Conservation (phyloP, 2,797 vertebrate genomes). For the Onychomys arenicola region DNA sequence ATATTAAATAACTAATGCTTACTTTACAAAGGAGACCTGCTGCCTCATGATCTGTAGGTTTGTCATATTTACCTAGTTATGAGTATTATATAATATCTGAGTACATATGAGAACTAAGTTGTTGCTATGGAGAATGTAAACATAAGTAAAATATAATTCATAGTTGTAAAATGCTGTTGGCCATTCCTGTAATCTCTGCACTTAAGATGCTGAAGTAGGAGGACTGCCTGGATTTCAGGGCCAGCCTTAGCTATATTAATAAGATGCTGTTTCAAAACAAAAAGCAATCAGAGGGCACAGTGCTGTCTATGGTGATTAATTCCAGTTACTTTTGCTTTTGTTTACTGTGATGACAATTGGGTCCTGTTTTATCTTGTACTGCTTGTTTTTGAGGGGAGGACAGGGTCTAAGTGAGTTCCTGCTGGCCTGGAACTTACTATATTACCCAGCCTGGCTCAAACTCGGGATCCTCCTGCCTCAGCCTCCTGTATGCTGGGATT, state of each 20-base stretch:
- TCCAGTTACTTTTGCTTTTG: neutral
- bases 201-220: neutral
- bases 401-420: neutral
- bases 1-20: conserved; percentile 44
- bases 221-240: neutral
- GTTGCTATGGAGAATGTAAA: neutral
- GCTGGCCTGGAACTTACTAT: neutral
- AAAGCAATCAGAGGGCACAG: neutral
- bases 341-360: conserved; percentile 39
- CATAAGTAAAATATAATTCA: conserved; percentile 59
- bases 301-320: neutral
- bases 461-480: neutral
- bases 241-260: neutral
- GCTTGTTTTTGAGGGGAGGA: neutral
- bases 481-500: neutral
- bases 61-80: neutral
- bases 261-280: neutral
- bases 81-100: neutral
- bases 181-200: neutral
- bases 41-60: conserved; percentile 10
- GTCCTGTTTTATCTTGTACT: neutral
- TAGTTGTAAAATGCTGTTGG: neutral
- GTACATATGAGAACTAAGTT: conserved; percentile 14
- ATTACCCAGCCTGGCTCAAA: neutral
- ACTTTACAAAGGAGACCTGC: conserved; percentile 39